Conservation (phyloP, 2,797 vertebrate genomes). For the Cichlasoma orientale region DNA sequence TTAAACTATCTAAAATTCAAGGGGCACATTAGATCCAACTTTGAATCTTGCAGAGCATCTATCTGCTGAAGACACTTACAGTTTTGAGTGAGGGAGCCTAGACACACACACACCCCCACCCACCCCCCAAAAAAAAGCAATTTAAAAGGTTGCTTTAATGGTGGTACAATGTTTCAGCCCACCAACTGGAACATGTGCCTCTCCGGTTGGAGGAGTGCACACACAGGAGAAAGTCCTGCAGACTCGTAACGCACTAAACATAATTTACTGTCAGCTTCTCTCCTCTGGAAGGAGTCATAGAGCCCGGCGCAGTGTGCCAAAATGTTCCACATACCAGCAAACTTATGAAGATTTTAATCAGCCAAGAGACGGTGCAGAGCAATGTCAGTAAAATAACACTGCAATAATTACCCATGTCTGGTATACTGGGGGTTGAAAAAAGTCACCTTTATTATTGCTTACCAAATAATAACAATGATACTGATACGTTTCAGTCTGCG, state of each 20-base stretch:
- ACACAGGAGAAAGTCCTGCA: neutral
- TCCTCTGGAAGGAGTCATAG: neutral
- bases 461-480: neutral
- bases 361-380: neutral
- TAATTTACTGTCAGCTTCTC: neutral
- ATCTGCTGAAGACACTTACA: neutral
- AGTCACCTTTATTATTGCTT: neutral
- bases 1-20: accelerated
- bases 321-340: neutral
- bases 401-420: neutral
- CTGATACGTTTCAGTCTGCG: accelerated
- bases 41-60: neutral
- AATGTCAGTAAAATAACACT: neutral
- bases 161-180: neutral
- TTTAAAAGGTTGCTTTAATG: neutral
- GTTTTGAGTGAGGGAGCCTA: neutral
- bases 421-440: neutral
- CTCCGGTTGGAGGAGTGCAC: neutral
- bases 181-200: neutral
- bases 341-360: neutral
- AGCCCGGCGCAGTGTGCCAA: neutral
- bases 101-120: too few relatives aligned
- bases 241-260: neutral
- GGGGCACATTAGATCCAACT: neutral
- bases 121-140: neutral